Evolutionary conservation across 2,797 vertebrate species (phyloP), one percentile per base, ranked within the genome.

Genomic region (Periophthalmus magnuspinnatus): DNA sequence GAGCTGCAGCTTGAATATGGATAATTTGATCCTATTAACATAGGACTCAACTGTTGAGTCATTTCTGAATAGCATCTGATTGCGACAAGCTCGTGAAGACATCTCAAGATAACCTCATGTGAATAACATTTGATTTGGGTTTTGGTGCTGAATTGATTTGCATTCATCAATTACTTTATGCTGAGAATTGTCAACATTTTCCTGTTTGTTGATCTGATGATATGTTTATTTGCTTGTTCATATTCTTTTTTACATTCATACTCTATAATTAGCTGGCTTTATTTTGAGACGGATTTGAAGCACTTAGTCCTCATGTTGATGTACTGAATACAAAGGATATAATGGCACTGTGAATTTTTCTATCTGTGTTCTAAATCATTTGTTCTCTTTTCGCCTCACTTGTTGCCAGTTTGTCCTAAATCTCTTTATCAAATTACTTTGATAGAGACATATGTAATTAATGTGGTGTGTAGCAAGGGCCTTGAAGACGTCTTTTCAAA

Each of bases 1-100:
- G 0, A 68, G 7, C 81, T 72, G 50, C 0, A 9, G 38, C 52
- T 38, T 83, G 76, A 86, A 87, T 81, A 68, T 68, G 79, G 33
- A 83, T 86, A 54, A 65, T 83, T 80, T 75, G 68, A 77, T 84
- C 78, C 81, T 77, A 84, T 84, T 82, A 76, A 81, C 74, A 56
- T 73, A 16, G 38, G 60, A 65, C 78, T 84, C 64, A 59, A 69
- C 66, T 16, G 80, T 75, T 70, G 81, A 75, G 78, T 79, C 38
- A 3, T 10, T 57, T 74, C 34, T 91, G 85, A 90, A 89, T 84
- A 62, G 78, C 65, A 2, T 72, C 60, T 90, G 86, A 91, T 91
- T 91, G 85, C 72, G 33, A 6, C 67, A 10, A 55, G 80, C 67
- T 61, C 57, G 56, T 33, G 1, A 72, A 70, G 72, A 65, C 4